Evolutionary conservation across 2,113 vertebrate genomes (phyloP), one percentile per base, ranked within the genome.

Genomic region (Pelecanoides urinatrix): DNA sequence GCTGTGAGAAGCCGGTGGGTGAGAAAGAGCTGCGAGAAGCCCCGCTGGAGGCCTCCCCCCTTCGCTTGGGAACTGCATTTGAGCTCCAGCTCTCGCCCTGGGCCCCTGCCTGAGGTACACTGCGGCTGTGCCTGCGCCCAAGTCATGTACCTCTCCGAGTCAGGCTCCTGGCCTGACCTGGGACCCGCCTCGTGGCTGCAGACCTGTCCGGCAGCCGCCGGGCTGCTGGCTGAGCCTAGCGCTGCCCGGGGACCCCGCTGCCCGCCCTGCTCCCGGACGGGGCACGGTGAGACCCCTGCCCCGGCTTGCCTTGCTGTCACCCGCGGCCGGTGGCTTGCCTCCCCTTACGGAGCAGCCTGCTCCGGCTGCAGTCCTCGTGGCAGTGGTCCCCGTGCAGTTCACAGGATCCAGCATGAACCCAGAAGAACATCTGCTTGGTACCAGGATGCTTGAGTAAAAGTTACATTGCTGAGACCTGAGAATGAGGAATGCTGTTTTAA

Each of bases 201-300:
- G 53, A 50, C 4, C 2, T 2, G 25, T 4, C 50, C 63, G 73
- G 45, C 47, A 62, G 76, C 7, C 22, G 8, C 21, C 1, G 2
- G 50, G 75, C 29, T 73, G 36, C 59, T 55, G 73, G 23, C 47
- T 44, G 11, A 11, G 47, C 16, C 63, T 16, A 6, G 38, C 40
- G 26, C 30, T 71, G 86, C 66, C 50, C 10, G 23, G 30, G 50
- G 5, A 53, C 13, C 1, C 1, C 21, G 61, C 71, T 78, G 32
- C 44, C 53, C 2, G 1, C 21, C 49, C 22, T 36, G 13, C 44
- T 55, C 16, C 10, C 0, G 1, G 13, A 21, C 9, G 0, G 15
- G 42, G 30, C n/a, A 7, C 34, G 19, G 44, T 2, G 23, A 34
- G 13, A 19, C 3, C n/a, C n/a, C 61, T 30, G 21, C 13, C 18